Evolutionary conservation across 2,888 invertebrate genomes (phyloP).

Genomic region (Mesopsocus fuscifrons): DNA sequence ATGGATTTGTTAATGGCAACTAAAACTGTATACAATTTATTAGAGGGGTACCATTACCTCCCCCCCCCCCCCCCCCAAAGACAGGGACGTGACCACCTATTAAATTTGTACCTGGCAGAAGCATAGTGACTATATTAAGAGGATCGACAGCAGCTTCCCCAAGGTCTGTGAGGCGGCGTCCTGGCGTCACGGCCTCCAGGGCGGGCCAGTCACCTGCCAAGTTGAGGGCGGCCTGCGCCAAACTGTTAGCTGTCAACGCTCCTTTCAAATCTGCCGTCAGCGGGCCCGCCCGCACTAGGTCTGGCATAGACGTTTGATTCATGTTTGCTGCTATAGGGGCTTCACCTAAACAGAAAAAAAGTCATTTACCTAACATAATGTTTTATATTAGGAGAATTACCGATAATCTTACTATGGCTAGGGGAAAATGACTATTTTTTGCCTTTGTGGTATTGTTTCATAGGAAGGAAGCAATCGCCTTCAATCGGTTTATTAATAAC

Average conservation of each 20-base stretch:
- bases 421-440: too few species aligned
- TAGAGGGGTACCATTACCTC: too few species aligned
- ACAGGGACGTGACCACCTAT: too few species aligned
- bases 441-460: too few species aligned
- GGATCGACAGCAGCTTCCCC: conserved; percentile 30
- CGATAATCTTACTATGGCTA: too few species aligned
- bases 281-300: neutral
- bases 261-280: neutral
- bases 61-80: too few species aligned
- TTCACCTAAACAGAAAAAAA: neutral
- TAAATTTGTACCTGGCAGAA: too few species aligned
- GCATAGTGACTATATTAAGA: conserved; percentile 41
- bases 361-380: neutral
- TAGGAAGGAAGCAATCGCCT: too few species aligned
- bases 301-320: neutral
- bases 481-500: too few species aligned
- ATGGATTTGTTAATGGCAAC: too few species aligned
- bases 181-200: neutral
- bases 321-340: neutral
- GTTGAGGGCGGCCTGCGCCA: neutral
- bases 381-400: too few species aligned
- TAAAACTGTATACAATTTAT: too few species aligned
- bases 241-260: neutral
- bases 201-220: neutral
- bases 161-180: neutral